Evolutionary conservation across 2,797 vertebrate genomes (phyloP).

Genomic region (Pitangus sulphuratus): DNA sequence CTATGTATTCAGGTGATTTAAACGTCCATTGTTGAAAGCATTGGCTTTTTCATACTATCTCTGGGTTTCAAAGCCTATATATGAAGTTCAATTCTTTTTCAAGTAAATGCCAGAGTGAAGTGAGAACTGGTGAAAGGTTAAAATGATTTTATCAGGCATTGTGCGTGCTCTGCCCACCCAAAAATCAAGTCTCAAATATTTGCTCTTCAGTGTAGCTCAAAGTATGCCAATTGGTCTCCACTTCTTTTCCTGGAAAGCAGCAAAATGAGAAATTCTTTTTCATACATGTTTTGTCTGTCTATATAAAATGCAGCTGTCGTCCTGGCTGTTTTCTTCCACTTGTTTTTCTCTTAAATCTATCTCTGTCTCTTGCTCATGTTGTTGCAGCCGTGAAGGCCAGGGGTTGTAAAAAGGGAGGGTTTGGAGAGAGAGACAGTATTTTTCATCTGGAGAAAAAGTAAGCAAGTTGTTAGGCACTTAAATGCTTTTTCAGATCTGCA

Average conservation of each 20-base stretch:
- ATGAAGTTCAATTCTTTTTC: background rate
- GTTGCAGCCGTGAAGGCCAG: background rate
- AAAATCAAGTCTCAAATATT: background rate
- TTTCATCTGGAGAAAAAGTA: constrained; percentile 12
- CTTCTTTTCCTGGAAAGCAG: background rate
- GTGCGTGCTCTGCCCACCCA: background rate
- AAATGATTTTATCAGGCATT: background rate
- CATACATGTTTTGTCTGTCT: background rate
- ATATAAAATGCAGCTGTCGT: background rate
- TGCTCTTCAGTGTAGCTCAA: background rate
- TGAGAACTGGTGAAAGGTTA: background rate
- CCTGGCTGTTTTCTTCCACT: background rate
- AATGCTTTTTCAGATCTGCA: background rate
- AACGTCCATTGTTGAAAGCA: background rate
- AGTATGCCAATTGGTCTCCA: background rate
- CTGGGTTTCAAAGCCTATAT: background rate
- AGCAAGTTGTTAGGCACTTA: background rate
- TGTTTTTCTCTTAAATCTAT: background rate
- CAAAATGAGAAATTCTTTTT: constrained; percentile 19
- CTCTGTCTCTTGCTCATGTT: background rate
- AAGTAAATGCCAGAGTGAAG: background rate
- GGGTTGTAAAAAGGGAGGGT: background rate
- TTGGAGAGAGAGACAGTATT: background rate
- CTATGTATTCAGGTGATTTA: background rate
- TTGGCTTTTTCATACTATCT: background rate